Percentiles rank a stretch among this genome's conserved stretches.
Evolutionary conservation across 2,113 vertebrate genomes (phyloP).

Genomic region (Upupa epops): DNA sequence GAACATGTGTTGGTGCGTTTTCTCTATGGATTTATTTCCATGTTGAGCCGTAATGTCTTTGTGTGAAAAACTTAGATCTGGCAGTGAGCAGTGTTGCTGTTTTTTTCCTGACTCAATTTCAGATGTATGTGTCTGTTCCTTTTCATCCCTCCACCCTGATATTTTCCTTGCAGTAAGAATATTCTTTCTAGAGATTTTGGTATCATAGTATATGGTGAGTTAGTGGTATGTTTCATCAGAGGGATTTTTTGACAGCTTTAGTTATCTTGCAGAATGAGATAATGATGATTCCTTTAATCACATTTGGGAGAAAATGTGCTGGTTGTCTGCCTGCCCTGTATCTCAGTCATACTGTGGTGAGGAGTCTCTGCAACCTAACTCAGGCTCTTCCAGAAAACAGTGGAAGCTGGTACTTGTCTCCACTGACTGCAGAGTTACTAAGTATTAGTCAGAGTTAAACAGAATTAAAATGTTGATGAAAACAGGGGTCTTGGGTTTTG

Average conservation of each 20-base stretch:
- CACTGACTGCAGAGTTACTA: background rate
- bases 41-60: background rate
- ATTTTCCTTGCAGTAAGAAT: background rate
- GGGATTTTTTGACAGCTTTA: background rate
- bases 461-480: background rate
- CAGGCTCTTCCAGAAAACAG: background rate
- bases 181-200: background rate
- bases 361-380: background rate
- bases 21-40: background rate
- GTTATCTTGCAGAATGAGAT: background rate
- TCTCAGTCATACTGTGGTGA: background rate
- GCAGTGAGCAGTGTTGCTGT: background rate
- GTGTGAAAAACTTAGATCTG: background rate
- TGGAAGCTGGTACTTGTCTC: background rate
- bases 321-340: background rate
- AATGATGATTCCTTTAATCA: background rate
- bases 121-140: background rate
- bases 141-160: background rate
- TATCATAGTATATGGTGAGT: too few relatives aligned
- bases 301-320: background rate
- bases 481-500: background rate
- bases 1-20: slow-evolving; percentile 90
- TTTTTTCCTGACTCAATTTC: background rate
- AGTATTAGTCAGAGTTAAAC: background rate
- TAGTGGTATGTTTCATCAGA: background rate